A percentile compares a stretch with the other conserved stretches of the same genome.
Conservation (phyloP, 2,888 invertebrate species). For the Luffia ferchaultella region DNA sequence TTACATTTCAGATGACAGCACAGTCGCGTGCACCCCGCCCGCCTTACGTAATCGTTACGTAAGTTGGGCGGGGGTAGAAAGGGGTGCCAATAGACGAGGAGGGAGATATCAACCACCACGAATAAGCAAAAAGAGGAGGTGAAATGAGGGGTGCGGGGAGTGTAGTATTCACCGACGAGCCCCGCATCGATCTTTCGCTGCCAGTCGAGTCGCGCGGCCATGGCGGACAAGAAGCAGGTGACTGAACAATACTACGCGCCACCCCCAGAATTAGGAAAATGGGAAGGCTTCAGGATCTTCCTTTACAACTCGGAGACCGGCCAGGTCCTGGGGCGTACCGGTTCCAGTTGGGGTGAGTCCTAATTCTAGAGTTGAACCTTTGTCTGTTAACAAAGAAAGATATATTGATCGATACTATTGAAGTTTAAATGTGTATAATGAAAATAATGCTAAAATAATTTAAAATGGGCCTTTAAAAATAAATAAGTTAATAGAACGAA, state of each 20-base stretch:
- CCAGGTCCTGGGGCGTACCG: conserved; percentile 91
- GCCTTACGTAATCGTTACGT: conserved; percentile 57
- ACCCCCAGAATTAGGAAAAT: conserved; percentile 83
- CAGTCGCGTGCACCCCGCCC: not conserved
- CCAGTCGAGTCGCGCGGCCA: conserved; percentile 52
- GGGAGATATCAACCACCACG: too few species aligned
- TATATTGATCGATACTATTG: not conserved
- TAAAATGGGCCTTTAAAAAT: too few species aligned
- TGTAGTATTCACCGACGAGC: conserved; percentile 18
- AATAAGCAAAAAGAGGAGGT: conserved; percentile 20
- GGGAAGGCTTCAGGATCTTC: conserved; percentile 86
- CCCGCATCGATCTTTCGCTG: conserved; percentile 51
- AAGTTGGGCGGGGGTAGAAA: conserved; percentile 24
- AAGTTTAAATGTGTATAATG: too few species aligned
- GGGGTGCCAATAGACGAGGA: conserved; percentile 13
- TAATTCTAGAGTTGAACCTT: not conserved
- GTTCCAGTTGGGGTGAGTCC: conserved; percentile 93
- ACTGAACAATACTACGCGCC: conserved; percentile 79
- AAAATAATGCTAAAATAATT: too few species aligned
- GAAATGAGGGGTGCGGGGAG: conserved; percentile 30
- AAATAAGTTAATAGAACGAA: too few species aligned
- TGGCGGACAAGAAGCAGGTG: conserved; percentile 84
- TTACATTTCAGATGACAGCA: too few species aligned
- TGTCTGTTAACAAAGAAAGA: not conserved
- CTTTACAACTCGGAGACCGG: conserved; percentile 92